Evolutionary conservation across 2,888 invertebrate genomes (phyloP).

Genomic region (Aspidiotus destructor): DNA sequence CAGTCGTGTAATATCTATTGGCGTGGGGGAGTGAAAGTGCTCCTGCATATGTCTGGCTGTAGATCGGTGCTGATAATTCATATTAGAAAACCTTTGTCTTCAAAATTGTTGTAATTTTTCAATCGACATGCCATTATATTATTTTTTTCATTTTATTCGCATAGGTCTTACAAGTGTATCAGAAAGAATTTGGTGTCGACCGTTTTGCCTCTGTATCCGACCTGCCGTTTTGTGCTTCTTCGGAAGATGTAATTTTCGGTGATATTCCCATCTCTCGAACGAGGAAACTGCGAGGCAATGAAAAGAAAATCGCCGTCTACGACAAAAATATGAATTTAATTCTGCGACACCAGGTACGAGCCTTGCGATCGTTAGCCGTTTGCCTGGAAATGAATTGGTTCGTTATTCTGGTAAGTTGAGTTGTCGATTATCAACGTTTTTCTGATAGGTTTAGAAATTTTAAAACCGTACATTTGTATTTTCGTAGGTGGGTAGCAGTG

Average conservation of each 20-base stretch:
- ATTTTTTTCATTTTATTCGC: not conserved
- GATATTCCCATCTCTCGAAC: conserved; percentile 49
- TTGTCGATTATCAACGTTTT: not conserved
- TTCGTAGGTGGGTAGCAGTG: conserved; percentile 58
- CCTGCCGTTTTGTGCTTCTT: conserved; percentile 52
- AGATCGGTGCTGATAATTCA: too few species aligned
- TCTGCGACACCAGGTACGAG: conserved; percentile 52
- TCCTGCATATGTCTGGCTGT: too few species aligned
- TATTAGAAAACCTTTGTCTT: too few species aligned
- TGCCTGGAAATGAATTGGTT: conserved; percentile 90
- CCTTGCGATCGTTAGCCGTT: conserved; percentile 68
- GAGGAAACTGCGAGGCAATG: not conserved
- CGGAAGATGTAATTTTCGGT: conserved; percentile 53
- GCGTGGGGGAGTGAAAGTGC: too few species aligned
- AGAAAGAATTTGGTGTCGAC: conserved; percentile 44
- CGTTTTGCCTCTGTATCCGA: conserved; percentile 48
- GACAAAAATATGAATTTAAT: conserved; percentile 44
- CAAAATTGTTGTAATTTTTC: too few species aligned
- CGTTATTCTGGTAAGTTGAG: conserved; percentile 63
- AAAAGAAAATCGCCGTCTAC: conserved; percentile 25
- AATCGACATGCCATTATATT: too few species aligned
- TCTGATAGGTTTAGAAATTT: not conserved
- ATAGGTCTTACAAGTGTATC: conserved; percentile 43
- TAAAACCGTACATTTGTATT: not conserved
- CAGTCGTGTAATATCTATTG: too few species aligned